A percentile compares a stretch with the other conserved stretches of the same genome.
phyloP scores from a whole-genome alignment of 2,888 invertebrate genomes.

The Tryphoninae sp. region DNA sequence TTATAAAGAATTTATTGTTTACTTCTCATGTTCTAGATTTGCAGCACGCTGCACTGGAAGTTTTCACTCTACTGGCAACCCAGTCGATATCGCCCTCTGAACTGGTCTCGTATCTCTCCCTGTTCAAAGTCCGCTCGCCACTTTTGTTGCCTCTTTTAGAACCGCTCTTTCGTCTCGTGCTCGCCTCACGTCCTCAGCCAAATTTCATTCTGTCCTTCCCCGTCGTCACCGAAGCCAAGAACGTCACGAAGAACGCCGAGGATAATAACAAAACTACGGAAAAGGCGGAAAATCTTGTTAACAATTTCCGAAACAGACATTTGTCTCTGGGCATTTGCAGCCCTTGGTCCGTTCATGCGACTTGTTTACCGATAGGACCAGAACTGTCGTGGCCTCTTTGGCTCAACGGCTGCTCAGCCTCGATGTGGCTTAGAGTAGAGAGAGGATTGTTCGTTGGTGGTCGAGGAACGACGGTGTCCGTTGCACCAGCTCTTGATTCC shows the following conservation, averaged over 20 bases:
- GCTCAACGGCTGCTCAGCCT: conserved; percentile 84
- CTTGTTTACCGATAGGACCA: conserved; percentile 77
- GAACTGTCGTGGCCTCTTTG: conserved; percentile 84
- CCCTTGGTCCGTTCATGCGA: conserved; percentile 79
- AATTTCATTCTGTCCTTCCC: conserved; percentile 84
- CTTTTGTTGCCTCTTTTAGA: conserved; percentile 84
- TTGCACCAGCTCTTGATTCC: conserved; percentile 72
- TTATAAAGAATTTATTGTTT: not conserved
- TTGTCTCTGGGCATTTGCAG: conserved; percentile 77
- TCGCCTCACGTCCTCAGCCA: conserved; percentile 83
- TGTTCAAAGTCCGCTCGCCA: conserved; percentile 83
- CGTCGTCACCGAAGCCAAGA: conserved; percentile 58
- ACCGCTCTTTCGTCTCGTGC: conserved; percentile 82
- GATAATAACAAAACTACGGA: conserved; percentile 72
- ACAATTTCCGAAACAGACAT: conserved; percentile 78
- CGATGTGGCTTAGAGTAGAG: conserved; percentile 83
- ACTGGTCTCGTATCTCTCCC: conserved; percentile 84
- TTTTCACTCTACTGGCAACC: conserved; percentile 83
- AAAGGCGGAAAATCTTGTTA: conserved; percentile 78
- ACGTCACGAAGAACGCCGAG: conserved; percentile 64
- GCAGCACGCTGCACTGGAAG: conserved; percentile 86
- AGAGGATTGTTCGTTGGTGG: conserved; percentile 72
- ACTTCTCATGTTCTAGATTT: conserved; percentile 82
- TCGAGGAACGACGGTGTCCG: conserved; percentile 65
- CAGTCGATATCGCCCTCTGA: conserved; percentile 83